Percentiles rank a stretch among this genome's conserved stretches.
phyloP scores from a whole-genome alignment of 1,140 invertebrate genomes.

The Pseudomyrmex gracilis region DNA sequence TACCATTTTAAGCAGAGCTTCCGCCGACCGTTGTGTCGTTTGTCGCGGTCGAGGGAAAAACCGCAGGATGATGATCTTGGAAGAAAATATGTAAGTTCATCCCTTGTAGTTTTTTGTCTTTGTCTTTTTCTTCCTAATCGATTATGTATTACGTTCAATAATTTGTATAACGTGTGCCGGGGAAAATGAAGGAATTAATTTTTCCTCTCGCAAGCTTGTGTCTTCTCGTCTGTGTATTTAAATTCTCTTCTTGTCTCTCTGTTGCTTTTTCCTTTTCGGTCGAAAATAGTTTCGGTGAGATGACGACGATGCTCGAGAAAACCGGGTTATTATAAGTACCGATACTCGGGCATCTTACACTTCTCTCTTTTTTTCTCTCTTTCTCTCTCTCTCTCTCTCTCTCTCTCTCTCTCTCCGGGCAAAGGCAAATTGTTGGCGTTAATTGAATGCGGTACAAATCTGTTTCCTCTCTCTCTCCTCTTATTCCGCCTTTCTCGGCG shows the following conservation, averaged over 20 bases:
- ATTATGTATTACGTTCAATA: no score
- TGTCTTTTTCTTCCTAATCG: background rate
- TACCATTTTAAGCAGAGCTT: slow-evolving; percentile 77
- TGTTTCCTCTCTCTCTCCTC: slow-evolving; percentile 24
- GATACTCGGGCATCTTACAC: slow-evolving; percentile 79
- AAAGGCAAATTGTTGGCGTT: slow-evolving; percentile 82
- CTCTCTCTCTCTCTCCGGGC: slow-evolving; percentile 58
- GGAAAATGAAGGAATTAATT: background rate
- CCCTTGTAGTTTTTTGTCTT: slow-evolving; percentile 58
- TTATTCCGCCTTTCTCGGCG: background rate
- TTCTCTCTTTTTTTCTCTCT: slow-evolving; percentile 51
- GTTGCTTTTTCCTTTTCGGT: slow-evolving; percentile 44
- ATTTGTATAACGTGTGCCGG: no score
- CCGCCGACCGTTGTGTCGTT: slow-evolving; percentile 14
- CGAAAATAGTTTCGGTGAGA: slow-evolving; percentile 62
- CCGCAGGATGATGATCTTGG: background rate
- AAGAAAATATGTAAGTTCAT: background rate
- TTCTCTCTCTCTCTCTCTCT: no score
- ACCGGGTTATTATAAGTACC: slow-evolving; percentile 82
- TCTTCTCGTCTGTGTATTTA: slow-evolving; percentile 13
- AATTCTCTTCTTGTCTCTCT: slow-evolving; percentile 25
- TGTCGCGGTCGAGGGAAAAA: slow-evolving; percentile 51
- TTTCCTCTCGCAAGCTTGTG: background rate
- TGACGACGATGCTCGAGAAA: slow-evolving; percentile 72
- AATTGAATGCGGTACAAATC: slow-evolving; percentile 77